Conservation (phyloP, 1,140 invertebrate genomes). For the Cheumatopsyche charites region DNA sequence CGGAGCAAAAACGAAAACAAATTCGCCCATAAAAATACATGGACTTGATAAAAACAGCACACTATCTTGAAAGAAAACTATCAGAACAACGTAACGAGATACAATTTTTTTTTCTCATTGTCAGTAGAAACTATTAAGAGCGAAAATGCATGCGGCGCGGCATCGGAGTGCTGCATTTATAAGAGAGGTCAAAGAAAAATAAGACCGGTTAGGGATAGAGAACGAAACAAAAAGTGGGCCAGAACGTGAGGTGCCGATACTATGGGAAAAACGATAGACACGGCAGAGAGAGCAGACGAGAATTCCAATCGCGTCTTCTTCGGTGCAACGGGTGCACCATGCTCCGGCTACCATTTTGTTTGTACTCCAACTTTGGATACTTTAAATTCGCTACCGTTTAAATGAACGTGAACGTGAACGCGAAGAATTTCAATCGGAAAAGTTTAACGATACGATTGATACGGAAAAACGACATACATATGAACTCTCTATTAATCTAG, state of each 20-base stretch:
- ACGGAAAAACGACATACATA: too few relatives aligned
- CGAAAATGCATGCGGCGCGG: background rate
- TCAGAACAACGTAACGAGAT: too few relatives aligned
- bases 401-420: background rate
- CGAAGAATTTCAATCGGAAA: background rate
- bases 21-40: too few relatives aligned
- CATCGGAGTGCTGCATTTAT: background rate
- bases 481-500: too few relatives aligned
- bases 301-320: constrained; percentile 25
- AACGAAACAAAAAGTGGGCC: constrained; percentile 26
- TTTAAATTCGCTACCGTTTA: constrained; percentile 5
- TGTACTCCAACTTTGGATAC: constrained; percentile 13
- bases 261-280: constrained; percentile 28
- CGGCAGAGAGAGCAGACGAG: background rate
- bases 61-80: too few relatives aligned
- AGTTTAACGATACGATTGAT: background rate
- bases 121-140: background rate
- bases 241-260: constrained; percentile 9
- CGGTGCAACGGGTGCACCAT: background rate
- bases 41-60: too few relatives aligned
- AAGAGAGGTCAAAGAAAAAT: too few relatives aligned
- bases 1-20: too few relatives aligned
- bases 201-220: background rate
- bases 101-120: too few relatives aligned
- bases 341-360: constrained; percentile 13